These are phyloP conservation scores for Montifringilla adamsi DNA, from an alignment of 2,113 vertebrate genomes.

Conservation along the genomic window DNA sequence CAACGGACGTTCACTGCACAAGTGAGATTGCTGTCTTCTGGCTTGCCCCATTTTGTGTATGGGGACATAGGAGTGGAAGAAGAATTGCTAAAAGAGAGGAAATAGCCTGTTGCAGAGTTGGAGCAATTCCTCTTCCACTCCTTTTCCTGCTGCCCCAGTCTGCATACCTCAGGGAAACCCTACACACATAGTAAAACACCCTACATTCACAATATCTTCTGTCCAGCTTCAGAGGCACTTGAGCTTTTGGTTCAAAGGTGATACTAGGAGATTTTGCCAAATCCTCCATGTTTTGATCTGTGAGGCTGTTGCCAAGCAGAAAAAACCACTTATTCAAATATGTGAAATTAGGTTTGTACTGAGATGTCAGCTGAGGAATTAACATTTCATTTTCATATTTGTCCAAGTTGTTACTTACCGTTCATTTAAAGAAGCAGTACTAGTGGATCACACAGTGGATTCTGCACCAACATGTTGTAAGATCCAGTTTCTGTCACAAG, in stretches of 20 bases:
- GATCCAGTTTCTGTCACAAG: background rate
- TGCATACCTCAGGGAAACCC: background rate
- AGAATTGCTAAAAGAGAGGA: background rate
- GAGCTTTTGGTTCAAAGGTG: background rate
- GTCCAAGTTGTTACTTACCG: background rate
- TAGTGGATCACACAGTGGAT: background rate
- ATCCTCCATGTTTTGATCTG: background rate
- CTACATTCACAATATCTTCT: background rate
- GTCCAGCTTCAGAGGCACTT: background rate
- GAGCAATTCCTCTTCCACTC: background rate
- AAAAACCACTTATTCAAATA: background rate
- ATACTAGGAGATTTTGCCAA: background rate
- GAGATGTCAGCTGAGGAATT: background rate
- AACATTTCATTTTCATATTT: background rate
- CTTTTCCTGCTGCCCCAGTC: background rate
- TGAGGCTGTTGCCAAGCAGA: background rate
- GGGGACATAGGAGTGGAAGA: background rate
- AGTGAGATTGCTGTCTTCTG: background rate
- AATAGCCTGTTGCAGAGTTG: background rate
- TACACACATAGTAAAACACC: rapidly evolving
- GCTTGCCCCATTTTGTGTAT: background rate
- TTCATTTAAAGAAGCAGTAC: background rate
- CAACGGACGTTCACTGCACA: background rate
- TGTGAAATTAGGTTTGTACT: background rate
- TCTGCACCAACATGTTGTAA: background rate